Conservation (phyloP, 2,888 invertebrate genomes). For the Holacanthella duospinosa region DNA sequence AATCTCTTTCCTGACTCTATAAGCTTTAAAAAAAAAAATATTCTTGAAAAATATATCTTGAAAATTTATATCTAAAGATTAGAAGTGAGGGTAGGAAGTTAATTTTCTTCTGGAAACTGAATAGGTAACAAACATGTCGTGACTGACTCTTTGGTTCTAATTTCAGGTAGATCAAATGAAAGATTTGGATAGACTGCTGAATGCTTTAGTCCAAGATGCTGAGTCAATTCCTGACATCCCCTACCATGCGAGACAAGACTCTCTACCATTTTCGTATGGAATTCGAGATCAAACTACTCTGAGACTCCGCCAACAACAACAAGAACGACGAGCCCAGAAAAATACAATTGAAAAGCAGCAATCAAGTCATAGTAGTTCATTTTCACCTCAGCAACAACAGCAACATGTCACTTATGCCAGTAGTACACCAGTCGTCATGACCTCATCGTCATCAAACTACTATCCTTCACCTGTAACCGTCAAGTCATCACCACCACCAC, state of each 20-base stretch:
- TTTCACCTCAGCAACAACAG: not conserved
- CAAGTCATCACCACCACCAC: not conserved
- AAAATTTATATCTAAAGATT: not conserved
- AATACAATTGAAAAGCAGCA: not conserved
- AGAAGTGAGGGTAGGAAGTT: not conserved
- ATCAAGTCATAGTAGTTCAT: not conserved
- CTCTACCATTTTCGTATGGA: slow-evolving; percentile 73
- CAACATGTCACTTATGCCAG: not conserved
- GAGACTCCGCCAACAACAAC: slow-evolving; percentile 13
- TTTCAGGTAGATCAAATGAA: slow-evolving; percentile 36
- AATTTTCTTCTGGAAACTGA: too few species aligned
- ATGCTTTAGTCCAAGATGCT: slow-evolving; percentile 35
- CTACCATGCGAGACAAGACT: slow-evolving; percentile 82
- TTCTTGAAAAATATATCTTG: not conserved
- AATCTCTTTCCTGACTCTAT: too few species aligned
- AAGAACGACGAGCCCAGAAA: not conserved
- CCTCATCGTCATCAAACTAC: not conserved
- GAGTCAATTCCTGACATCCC: slow-evolving; percentile 45
- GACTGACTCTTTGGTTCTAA: not conserved
- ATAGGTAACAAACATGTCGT: not conserved
- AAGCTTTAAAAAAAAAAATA: too few species aligned
- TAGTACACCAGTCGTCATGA: too few species aligned
- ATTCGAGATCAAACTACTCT: slow-evolving; percentile 16
- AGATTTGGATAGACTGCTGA: slow-evolving; percentile 35
- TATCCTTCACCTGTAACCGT: too few species aligned